These are phyloP conservation scores for Ptychoptera contaminata DNA, from an alignment of 2,888 invertebrate genomes.

Conservation along the genomic window DNA sequence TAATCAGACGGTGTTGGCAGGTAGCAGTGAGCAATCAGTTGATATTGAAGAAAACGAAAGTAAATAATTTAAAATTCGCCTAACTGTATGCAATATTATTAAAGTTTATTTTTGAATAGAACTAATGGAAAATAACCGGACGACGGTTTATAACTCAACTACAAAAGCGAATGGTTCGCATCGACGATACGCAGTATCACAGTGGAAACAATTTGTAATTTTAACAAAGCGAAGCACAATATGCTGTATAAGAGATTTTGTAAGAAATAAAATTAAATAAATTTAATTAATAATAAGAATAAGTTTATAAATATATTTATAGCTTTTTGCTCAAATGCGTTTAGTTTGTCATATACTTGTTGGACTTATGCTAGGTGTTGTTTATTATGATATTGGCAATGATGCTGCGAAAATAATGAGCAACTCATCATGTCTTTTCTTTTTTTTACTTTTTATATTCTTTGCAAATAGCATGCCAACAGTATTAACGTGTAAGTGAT, in stretches of 20 bases:
- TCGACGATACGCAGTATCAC: constrained; percentile 17
- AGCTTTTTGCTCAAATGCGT: constrained; percentile 39
- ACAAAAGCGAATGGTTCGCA: too few species aligned
- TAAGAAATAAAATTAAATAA: constrained; percentile 15
- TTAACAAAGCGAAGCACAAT: constrained; percentile 34
- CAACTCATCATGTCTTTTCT: constrained; percentile 79
- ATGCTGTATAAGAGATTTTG: constrained; percentile 29
- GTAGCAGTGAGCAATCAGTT: too few species aligned
- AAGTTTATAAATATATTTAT: background rate
- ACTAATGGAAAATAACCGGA: too few species aligned
- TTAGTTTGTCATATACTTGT: constrained; percentile 62
- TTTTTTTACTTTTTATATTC: constrained; percentile 81
- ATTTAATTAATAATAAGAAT: background rate
- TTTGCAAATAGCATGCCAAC: constrained; percentile 84
- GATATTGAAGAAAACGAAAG: too few species aligned
- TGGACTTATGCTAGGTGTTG: constrained; percentile 62
- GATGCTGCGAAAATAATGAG: constrained; percentile 66
- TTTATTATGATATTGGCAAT: constrained; percentile 70
- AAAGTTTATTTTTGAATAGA: too few species aligned
- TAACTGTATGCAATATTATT: too few species aligned
- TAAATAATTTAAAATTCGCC: too few species aligned
- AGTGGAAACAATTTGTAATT: constrained; percentile 30
- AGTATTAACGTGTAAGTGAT: constrained; percentile 66
- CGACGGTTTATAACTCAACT: too few species aligned
- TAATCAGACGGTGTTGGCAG: too few species aligned